Base-by-base conservation (phyloP, 2,113 vertebrate species). In the Melanostigma gelatinosum region DNA sequence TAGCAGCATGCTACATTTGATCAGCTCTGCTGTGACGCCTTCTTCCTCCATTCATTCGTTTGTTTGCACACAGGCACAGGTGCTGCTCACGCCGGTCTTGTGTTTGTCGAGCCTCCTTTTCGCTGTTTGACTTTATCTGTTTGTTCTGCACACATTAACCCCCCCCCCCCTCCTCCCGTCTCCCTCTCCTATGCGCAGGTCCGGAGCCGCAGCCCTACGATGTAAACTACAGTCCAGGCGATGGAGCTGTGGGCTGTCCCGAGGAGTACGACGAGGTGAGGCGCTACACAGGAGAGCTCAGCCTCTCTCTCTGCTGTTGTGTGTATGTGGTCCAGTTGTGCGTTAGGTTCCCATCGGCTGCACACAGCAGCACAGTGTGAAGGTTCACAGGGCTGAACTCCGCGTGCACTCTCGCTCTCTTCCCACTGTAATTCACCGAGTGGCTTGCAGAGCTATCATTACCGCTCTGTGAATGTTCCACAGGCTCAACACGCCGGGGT, bases 191-290 rank as follows among this genome's bases (percentile, higher is more conserved):
- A 22, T 72, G 57, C 27, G 8, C 93, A 97, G 97, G 96, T 86
- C 92, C 96, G 0, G 97, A 97, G 72, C 94, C 94, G 68, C 96
- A 95, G 77, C 91, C 96, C 57, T 97, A 96, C 75, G 82, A 91
- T 20, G 93, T 95, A 66, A 92, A 93, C 83, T 96, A 97, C 69
- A 92, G 93, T 86, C 96, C 93, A 0, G 96, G 96, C 2, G 97
- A 96, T 66, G 96, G 96, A 74, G 88, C 95, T 13, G 92, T 94
- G 0, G 85, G 95, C 86, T 97, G 96, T 82, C 92, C 95, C 0
- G 97, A 97, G 87, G 97, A 98, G 75, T 98, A 97, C 7, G 97
- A 98, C 36, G 97, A 98, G 97, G 97, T 95, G 93, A 97, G 96
- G 92, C 74, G 1, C 71, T 34, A 10, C 60, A 70, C 65, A 54